A percentile compares a stretch with the other conserved stretches of the same genome.
These are phyloP conservation scores for Cyanoliseus patagonus DNA, from an alignment of 2,113 vertebrate genomes.

Conservation along the genomic window DNA sequence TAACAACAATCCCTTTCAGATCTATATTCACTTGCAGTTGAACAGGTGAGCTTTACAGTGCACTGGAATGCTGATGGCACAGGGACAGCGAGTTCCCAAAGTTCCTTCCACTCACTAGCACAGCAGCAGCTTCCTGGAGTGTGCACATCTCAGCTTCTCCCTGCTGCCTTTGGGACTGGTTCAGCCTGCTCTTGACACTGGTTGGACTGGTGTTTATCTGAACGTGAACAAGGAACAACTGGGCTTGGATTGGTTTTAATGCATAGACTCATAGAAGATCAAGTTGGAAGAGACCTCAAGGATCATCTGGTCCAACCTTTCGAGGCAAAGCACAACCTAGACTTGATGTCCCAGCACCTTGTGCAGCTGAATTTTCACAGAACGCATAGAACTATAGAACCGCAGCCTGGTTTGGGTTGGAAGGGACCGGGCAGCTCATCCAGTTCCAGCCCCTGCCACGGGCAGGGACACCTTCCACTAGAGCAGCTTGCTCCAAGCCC, in stretches of 20 bases:
- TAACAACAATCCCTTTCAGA: neutral
- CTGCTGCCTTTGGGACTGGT: neutral
- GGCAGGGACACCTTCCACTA: neutral
- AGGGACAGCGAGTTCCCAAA: neutral
- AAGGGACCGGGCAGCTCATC: neutral
- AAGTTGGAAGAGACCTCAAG: neutral
- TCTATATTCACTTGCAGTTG: neutral
- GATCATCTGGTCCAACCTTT: neutral
- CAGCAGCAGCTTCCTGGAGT: neutral
- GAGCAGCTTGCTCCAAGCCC: neutral
- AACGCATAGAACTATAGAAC: neutral
- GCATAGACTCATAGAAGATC: neutral
- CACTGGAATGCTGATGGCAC: neutral
- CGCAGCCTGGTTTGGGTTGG: neutral
- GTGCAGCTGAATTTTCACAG: neutral
- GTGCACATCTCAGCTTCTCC: neutral
- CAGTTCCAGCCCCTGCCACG: neutral
- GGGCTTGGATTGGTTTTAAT: neutral
- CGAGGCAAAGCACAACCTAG: neutral
- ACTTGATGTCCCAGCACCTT: neutral
- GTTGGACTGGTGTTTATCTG: too few species aligned
- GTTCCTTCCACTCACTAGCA: neutral
- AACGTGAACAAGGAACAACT: neutral
- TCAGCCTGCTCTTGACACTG: neutral
- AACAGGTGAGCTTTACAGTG: fast-evolving